Evolutionary conservation across 2,113 vertebrate species (phyloP).

Genomic region (Poeciliopsis retropinna): DNA sequence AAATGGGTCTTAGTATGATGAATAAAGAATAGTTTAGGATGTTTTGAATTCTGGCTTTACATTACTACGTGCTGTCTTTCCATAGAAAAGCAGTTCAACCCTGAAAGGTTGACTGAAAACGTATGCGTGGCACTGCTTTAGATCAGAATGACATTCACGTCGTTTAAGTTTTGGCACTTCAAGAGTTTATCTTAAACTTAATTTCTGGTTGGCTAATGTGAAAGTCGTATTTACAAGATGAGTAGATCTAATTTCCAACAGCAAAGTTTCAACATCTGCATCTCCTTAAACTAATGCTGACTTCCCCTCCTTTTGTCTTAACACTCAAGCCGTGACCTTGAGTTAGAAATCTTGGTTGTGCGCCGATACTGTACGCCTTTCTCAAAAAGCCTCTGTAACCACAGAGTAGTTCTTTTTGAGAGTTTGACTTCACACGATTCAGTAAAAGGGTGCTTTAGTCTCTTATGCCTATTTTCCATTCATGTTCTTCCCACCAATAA

Average conservation of each 20-base stretch:
- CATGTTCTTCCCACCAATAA: not conserved
- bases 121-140: not conserved
- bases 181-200: slow-evolving; percentile 2
- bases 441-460: slow-evolving; percentile 10
- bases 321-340: slow-evolving; percentile 25
- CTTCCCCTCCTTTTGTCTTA: slow-evolving; percentile 12
- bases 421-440: slow-evolving; percentile 16
- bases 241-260: slow-evolving; percentile 26
- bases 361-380: slow-evolving; percentile 2
- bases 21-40: too few species aligned
- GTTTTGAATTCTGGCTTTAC: not conserved
- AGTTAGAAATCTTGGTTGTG: slow-evolving; percentile 19
- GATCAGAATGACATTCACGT: slow-evolving; percentile 1
- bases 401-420: slow-evolving; percentile 12
- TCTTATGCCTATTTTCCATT: slow-evolving; percentile 1
- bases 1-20: not conserved
- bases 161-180: not conserved
- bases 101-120: not conserved
- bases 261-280: slow-evolving; percentile 44
- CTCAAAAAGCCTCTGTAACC: not conserved
- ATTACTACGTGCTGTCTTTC: not conserved
- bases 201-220: slow-evolving; percentile 19
- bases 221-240: slow-evolving; percentile 14
- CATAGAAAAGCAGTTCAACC: not conserved
- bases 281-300: slow-evolving; percentile 12